A percentile compares a stretch with the other conserved stretches of the same genome.
phyloP scores from a whole-genome alignment of 2,797 vertebrate species.

The Uromys caudimaculatus region DNA sequence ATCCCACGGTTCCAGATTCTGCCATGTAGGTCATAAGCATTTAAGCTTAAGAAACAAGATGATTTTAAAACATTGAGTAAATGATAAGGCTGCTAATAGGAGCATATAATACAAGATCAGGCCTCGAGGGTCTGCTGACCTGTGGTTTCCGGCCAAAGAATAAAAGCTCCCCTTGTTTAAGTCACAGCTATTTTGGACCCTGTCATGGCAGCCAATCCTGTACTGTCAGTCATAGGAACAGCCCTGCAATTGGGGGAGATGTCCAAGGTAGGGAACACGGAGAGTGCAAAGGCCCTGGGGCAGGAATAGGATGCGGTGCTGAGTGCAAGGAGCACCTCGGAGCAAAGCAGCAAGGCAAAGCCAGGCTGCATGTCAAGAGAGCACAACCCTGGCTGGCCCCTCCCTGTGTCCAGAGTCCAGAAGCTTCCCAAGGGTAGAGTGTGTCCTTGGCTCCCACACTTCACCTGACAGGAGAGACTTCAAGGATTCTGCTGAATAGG shows the following conservation, averaged over 20 bases:
- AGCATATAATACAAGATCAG: not conserved
- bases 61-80: not conserved
- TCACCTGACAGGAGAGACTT: not conserved
- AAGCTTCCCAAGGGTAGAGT: not conserved
- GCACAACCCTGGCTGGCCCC: not conserved
- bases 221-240: not conserved
- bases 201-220: not conserved
- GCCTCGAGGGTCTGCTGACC: not conserved
- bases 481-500: rapidly evolving
- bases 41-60: not conserved
- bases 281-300: not conserved
- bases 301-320: not conserved
- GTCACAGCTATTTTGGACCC: not conserved
- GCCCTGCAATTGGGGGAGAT: not conserved
- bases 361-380: rapidly evolving
- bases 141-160: not conserved
- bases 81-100: not conserved
- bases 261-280: rapidly evolving
- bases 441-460: not conserved
- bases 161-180: not conserved
- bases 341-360: no score
- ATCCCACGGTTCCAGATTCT: not conserved
- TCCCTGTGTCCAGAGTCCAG: not conserved
- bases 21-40: not conserved
- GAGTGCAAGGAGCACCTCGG: not conserved